A percentile compares a stretch with the other conserved stretches of the same genome.
These are phyloP conservation scores for Riparia riparia DNA, from an alignment of 2,113 vertebrate species.

Conservation along the genomic window DNA sequence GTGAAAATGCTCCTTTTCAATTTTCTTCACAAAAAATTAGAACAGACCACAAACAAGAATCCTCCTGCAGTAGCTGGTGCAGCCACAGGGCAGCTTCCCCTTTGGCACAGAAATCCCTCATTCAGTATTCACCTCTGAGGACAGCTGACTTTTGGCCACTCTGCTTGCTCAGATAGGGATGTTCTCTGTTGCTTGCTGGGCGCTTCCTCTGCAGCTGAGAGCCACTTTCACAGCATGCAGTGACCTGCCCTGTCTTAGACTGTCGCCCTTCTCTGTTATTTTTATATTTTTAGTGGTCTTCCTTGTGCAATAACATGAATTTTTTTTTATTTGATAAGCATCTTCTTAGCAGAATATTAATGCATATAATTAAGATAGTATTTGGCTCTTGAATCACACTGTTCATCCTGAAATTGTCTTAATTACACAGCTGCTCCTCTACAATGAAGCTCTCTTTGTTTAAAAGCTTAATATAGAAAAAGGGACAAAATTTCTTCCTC, in stretches of 20 bases:
- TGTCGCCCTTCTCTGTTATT: neutral
- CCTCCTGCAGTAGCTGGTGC: neutral
- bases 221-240: neutral
- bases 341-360: constrained; percentile 48
- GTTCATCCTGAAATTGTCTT: constrained; percentile 46
- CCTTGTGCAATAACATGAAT: neutral
- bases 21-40: neutral
- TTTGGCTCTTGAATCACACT: constrained; percentile 21
- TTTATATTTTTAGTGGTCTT: neutral
- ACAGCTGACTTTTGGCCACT: neutral
- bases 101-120: neutral
- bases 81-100: neutral
- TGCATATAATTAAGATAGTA: constrained; percentile 48
- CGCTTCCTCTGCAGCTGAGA: neutral
- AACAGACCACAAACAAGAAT: neutral
- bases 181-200: neutral
- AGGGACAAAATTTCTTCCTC: constrained; percentile 19
- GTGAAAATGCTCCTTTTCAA: neutral
- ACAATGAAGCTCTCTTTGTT: constrained; percentile 22
- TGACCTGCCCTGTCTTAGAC: neutral
- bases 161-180: neutral
- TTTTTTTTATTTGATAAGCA: neutral
- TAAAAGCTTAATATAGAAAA: neutral
- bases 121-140: neutral
- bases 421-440: constrained; percentile 45